Base-by-base conservation (phyloP, 2,113 vertebrate genomes). In the Tragulus kanchil region DNA sequence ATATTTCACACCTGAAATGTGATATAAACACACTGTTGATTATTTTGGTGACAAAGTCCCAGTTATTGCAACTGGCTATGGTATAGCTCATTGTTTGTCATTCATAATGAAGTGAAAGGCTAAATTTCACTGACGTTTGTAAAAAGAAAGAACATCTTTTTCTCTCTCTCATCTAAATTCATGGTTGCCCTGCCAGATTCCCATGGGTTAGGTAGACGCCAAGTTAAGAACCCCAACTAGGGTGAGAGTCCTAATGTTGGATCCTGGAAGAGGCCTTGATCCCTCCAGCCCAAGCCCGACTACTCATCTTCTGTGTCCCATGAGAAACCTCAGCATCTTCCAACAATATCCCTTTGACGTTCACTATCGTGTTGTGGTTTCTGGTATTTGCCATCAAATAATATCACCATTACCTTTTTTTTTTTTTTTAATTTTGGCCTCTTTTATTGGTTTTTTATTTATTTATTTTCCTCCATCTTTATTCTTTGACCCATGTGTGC, bases 61-160 rank as follows among this genome's bases (percentile, higher is more conserved):
- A 84, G 58, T 52, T 15, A 16, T 10, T 52, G 75, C 14, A 25
- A 4, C 36, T 6, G 5, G 45, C 36, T 36, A 36, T 79, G 1
- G 36, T 13, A 2, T 19, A 59, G 45, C 28, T 45, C 23, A 3
- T 0, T 61, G 73, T 13, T 17, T 42, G 0, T 42, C n/a, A n/a
- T 42, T 56, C 52, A 0, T 50, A 79, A 64, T 25, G 75, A 64
- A 64, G 28, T 4, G 2, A 94, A 67, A 36, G 28, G 59, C 82
- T 19, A 54, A 69, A 65, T 19, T 82, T 48, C 61, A 94, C 11
- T 45, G 77, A 93, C 3, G 45, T 64, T 56, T 56, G 23, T 86
- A 26, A 73, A 59, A 90, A 87, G 1, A 45, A 77, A 77, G 92
- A 7, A 28, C 1, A 21, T 16, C 56, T 75, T 62, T 25, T 78